A percentile compares a stretch with the other conserved stretches of the same genome.
These are phyloP conservation scores for Scaptomyza cyrtandrae DNA, from an alignment of 2,888 invertebrate species.

Conservation along the genomic window DNA sequence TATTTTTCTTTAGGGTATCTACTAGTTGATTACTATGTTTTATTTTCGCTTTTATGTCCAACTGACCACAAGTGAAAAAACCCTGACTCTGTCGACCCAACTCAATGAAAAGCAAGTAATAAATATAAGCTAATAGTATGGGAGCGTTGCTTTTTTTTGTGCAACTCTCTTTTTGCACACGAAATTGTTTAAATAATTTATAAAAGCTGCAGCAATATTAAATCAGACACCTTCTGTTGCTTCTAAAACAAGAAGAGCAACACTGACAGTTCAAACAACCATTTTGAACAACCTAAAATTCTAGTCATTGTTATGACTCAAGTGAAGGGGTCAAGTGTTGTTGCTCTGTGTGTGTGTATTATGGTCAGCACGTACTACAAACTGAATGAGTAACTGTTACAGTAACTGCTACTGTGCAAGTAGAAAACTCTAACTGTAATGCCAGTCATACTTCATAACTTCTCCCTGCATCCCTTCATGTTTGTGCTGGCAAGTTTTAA, in stretches of 20 bases:
- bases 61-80: conserved; percentile 35
- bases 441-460: conserved; percentile 61
- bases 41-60: conserved; percentile 2
- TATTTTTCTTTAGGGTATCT: background rate
- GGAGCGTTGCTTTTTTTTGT: conserved; percentile 19
- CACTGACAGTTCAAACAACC: conserved; percentile 4
- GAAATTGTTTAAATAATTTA: conserved; percentile 67
- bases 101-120: conserved; percentile 45
- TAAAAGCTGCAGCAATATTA: conserved; percentile 56
- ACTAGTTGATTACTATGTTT: conserved; percentile 1
- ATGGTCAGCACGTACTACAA: conserved; percentile 47
- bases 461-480: conserved; percentile 1
- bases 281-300: conserved; percentile 17
- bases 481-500: conserved; percentile 60
- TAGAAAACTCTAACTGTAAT: conserved; percentile 33
- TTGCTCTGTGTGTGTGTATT: conserved; percentile 45
- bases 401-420: conserved; percentile 25
- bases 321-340: conserved; percentile 60
- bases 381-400: conserved; percentile 20
- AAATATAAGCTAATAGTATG: conserved; percentile 48
- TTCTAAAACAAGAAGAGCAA: conserved; percentile 5
- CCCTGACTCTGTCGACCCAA: conserved; percentile 22
- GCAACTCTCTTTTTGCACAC: conserved; percentile 11
- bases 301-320: conserved; percentile 67
- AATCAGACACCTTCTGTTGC: conserved; percentile 61